These are phyloP conservation scores for Ctenicera cuprea DNA, from an alignment of 2,888 invertebrate species.

Conservation along the genomic window DNA sequence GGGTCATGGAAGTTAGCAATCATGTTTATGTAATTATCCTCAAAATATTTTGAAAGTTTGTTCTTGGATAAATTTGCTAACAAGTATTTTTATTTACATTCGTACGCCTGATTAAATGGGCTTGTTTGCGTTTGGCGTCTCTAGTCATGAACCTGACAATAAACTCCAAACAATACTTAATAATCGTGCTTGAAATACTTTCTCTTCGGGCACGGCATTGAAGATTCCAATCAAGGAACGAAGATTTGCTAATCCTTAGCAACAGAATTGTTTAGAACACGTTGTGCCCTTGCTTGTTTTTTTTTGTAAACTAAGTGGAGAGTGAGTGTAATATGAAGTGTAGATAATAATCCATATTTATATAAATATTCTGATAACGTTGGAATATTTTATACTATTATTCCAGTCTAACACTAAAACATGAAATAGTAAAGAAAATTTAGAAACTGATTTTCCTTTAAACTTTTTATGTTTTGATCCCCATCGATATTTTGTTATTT, in stretches of 20 bases:
- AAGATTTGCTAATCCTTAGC: constrained; percentile 24
- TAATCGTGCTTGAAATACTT: constrained; percentile 27
- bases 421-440: too few relatives aligned
- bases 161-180: constrained; percentile 23
- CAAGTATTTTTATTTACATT: constrained; percentile 2
- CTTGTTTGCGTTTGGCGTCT: constrained; percentile 1
- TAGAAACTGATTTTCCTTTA: too few relatives aligned
- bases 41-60: constrained; percentile 13
- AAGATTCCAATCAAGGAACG: constrained; percentile 35
- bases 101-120: constrained; percentile 16
- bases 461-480: too few relatives aligned
- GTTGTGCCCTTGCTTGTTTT: constrained; percentile 9
- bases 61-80: neutral
- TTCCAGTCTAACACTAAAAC: too few relatives aligned
- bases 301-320: neutral
- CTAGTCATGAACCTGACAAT: constrained; percentile 36
- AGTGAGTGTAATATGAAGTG: neutral
- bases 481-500: too few relatives aligned
- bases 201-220: constrained; percentile 37
- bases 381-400: neutral
- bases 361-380: constrained; percentile 1
- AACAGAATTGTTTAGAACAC: neutral
- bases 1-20: constrained; percentile 13
- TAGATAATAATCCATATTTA: constrained; percentile 22
- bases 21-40: constrained; percentile 6